phyloP scores from a whole-genome alignment of 2,888 invertebrate species.

The Dicycla oo region DNA sequence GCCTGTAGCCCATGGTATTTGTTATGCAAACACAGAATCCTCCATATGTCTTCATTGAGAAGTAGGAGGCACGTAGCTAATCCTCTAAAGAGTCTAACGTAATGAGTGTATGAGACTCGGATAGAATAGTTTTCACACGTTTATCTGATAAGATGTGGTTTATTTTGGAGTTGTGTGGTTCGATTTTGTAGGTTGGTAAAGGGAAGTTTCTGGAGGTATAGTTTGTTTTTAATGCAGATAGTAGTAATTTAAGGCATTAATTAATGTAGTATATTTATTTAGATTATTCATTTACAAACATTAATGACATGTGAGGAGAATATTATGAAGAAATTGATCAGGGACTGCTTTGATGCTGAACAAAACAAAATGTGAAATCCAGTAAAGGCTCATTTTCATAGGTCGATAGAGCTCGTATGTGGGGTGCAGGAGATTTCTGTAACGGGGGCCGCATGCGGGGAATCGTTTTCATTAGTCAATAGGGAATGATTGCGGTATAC shows the following conservation, averaged over 20 bases:
- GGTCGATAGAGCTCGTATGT: no score
- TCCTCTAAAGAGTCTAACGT: slow-evolving; percentile 63
- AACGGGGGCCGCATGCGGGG: no score
- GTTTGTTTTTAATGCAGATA: not conserved
- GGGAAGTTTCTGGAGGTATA: not conserved
- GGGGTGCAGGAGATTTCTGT: no score
- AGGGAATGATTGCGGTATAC: no score
- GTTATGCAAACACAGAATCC: slow-evolving; percentile 80
- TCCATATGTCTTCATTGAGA: slow-evolving; percentile 80
- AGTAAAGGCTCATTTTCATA: not conserved
- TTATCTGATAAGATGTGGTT: slow-evolving; percentile 24
- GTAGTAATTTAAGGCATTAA: not conserved
- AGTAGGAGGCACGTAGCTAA: slow-evolving; percentile 70
- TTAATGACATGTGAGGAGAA: not conserved
- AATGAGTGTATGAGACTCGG: slow-evolving; percentile 57
- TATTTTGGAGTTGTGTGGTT: slow-evolving; percentile 10
- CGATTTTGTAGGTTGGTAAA: not conserved
- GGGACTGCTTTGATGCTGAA: not conserved
- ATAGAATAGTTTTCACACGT: slow-evolving; percentile 45
- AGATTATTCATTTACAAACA: no score
- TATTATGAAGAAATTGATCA: not conserved
- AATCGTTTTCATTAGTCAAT: no score
- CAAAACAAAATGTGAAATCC: no score
- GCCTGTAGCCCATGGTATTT: slow-evolving; percentile 75
- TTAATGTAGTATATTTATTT: not conserved